Percentiles rank a stretch among this genome's conserved stretches.
Evolutionary conservation across 2,113 vertebrate genomes (phyloP).

Genomic region (Podarcis cretensis): DNA sequence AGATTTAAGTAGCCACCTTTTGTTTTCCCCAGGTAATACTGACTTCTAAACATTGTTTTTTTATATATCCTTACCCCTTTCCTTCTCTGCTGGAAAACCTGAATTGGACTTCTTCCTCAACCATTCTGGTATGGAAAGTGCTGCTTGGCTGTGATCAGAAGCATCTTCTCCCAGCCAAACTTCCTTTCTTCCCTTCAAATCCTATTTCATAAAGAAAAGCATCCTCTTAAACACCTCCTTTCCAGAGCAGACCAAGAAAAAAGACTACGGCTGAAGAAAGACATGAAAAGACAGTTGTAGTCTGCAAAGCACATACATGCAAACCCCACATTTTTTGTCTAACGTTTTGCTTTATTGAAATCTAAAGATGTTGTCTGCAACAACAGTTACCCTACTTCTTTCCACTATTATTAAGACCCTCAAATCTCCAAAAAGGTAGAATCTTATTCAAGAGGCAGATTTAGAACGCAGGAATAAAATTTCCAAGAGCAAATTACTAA

Average conservation of each 20-base stretch:
- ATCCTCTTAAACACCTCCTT: neutral
- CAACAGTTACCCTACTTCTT: constrained; percentile 3
- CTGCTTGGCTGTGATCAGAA: neutral
- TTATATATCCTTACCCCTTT: neutral
- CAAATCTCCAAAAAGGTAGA: neutral
- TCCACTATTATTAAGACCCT: neutral
- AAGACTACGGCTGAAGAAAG: neutral
- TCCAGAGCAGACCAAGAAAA: neutral
- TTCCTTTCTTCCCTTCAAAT: neutral
- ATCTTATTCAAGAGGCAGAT: neutral
- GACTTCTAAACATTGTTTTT: neutral
- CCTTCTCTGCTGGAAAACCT: accelerated
- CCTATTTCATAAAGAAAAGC: constrained; percentile 36
- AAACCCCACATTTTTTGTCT: neutral
- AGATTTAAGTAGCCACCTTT: neutral
- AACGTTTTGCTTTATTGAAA: neutral
- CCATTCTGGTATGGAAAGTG: neutral
- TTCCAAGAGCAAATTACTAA: neutral
- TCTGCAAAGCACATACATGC: no score
- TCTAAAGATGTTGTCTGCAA: accelerated
- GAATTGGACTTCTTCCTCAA: accelerated
- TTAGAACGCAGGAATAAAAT: neutral
- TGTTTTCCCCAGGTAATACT: neutral
- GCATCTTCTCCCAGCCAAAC: neutral
- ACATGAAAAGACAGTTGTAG: neutral